These are phyloP conservation scores for Felis catus DNA, from an alignment of 2,113 vertebrate species.

Conservation along the genomic window DNA sequence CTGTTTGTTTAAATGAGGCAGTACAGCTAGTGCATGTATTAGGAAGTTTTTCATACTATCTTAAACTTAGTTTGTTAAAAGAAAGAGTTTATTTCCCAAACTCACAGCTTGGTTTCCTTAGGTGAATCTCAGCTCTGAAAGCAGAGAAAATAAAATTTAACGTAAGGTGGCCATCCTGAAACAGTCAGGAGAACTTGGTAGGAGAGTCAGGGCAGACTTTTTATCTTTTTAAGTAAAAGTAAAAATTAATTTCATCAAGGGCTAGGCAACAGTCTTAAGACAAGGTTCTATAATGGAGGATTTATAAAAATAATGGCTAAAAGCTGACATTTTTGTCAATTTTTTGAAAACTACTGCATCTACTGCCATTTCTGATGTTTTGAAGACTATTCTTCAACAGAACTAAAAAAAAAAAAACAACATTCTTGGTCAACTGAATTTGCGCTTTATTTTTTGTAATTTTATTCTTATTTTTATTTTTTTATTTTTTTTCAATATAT, in stretches of 20 bases:
- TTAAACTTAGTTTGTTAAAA: background rate
- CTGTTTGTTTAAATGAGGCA: background rate
- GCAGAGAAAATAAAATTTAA: background rate
- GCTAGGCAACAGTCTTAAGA: background rate
- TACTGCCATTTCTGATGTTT: background rate
- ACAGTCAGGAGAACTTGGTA: background rate
- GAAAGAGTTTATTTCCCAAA: background rate
- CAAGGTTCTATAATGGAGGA: background rate
- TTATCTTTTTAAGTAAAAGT: background rate
- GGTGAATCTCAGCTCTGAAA: background rate
- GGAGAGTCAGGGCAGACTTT: background rate
- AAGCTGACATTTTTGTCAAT: background rate
- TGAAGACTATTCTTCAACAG: background rate
- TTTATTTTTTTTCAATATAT: too few species aligned
- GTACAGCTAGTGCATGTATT: background rate
- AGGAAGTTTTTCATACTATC: background rate
- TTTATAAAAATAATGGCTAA: background rate
- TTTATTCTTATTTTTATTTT: too few species aligned
- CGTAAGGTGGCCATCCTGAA: background rate
- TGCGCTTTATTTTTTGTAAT: background rate
- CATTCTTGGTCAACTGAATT: background rate
- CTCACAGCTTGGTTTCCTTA: background rate
- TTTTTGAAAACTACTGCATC: background rate
- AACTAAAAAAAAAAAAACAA: background rate
- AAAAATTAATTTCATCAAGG: background rate